Evolutionary conservation across 2,797 vertebrate genomes (phyloP), one percentile per base, ranked within the genome.

Genomic region (Sebastes steindachneri): DNA sequence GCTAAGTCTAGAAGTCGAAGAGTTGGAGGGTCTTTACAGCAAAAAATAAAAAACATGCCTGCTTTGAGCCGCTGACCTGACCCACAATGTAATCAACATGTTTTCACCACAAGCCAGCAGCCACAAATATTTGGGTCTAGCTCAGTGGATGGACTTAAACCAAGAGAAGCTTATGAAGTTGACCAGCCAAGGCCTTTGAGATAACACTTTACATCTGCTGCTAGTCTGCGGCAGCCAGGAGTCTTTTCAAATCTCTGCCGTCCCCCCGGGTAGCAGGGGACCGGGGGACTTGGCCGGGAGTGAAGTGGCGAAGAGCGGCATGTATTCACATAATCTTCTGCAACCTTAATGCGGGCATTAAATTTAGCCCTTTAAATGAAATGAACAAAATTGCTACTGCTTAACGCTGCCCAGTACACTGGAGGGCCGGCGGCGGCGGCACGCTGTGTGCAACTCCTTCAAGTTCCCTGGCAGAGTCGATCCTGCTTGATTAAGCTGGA

Each of bases 111-210:
- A 63, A 55, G 80, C 82, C 71, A 77, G 77, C 64, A 76, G 73
- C 68, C 82, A 73, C 17, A 85, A 73, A 86, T 84, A 88, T 89
- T 87, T 89, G 77, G 79, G 74, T 87, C 48, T 67, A 77, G 83
- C 83, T 91, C 80, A 89, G 78, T 75, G 75, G 71, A 89, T 64
- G 60, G 80, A 86, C 82, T 89, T 88, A 86, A 91, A 91, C 79
- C 78, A 84, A 85, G 71, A 90, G 76, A 69, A 68, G 91, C 89
- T 94, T 91, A 92, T 86, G 82, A 91, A 77, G 91, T 73, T 87
- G 89, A 91, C 87, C 86, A 86, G 86, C 80, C 86, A 80, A 91
- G 83, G 86, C 86, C 88, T 93, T 88, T 92, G 79, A 92, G 91
- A 94, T 94, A 93, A 93, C 75, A 78, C 80, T 82, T 81, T 79